Base-by-base conservation (phyloP, 2,797 vertebrate genomes). In the Triplophysa yarkandensis region DNA sequence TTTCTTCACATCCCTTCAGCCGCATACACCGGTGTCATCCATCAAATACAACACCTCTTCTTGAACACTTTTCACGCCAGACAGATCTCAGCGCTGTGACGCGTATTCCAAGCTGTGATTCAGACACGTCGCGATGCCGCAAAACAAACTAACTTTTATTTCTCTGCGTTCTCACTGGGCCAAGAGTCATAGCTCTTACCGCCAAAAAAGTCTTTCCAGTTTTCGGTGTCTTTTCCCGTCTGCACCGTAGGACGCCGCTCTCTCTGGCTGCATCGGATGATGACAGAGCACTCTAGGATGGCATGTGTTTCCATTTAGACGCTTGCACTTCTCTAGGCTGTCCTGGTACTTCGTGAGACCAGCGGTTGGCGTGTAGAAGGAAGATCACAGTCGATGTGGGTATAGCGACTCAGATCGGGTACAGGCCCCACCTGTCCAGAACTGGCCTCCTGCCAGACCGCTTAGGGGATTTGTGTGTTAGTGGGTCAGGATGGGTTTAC, bases 171-270 rank as follows among this genome's bases (percentile, higher is more conserved):
- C 79, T 85, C 83, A 80, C 80, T 1, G 70, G 85, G 88, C 89
- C 90, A 91, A 83, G 83, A 89, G 85, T 85, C 83, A 78, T 88
- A 90, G 88, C 84, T 91, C 88, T 90, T 88, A 78, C 86, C 89
- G 87, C 87, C 89, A 86, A 83, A 85, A 84, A 88, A 82, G 86
- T 86, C 85, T 88, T 84, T 89, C 83, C 87, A 87, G 86, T 88
- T 88, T 88, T 88, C 82, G 83, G 81, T 82, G 81, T 68, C 43
- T 48, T 80, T 85, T 86, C 85, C 82, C 44, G 39, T 68, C 76
- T 76, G 81, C 82, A 85, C 83, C 81, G 80, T 81, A 21, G 76
- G 77, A 83, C 65, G 60, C 61, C 79, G 65, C 10, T 77, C 36
- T 48, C 52, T 65, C 65, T 66, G 48, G 57, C 43, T 77, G 69